These are phyloP conservation scores for Aphelinus atriplicis DNA, from an alignment of 1,140 invertebrate species.

Conservation along the genomic window DNA sequence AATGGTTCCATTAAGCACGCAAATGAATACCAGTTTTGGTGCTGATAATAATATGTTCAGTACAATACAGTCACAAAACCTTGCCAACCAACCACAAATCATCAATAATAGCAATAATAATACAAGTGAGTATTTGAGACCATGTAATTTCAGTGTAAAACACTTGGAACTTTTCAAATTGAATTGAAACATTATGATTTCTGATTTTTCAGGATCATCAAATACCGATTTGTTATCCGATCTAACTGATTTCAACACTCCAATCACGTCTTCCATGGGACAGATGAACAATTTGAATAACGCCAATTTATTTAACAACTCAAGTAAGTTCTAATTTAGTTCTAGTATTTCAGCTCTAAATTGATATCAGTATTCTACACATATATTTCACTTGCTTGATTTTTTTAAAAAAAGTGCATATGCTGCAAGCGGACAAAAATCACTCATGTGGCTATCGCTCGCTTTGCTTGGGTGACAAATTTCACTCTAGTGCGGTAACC, in stretches of 20 bases:
- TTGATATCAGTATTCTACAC: no score
- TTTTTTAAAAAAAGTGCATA: background rate
- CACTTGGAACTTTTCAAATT: background rate
- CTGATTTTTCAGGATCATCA: constrained; percentile 46
- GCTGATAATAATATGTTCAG: constrained; percentile 54
- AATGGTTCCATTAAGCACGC: constrained; percentile 41
- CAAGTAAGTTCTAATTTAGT: constrained; percentile 50
- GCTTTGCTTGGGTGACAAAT: no score
- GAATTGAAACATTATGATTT: constrained; percentile 16
- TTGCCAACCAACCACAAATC: constrained; percentile 46
- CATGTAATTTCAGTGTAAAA: background rate
- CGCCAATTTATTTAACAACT: constrained; percentile 54
- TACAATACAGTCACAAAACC: constrained; percentile 46
- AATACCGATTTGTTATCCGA: constrained; percentile 71
- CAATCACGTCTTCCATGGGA: constrained; percentile 48
- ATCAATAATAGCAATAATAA: constrained; percentile 56
- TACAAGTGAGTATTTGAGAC: constrained; percentile 46
- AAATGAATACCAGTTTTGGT: constrained; percentile 9
- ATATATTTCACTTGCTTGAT: no score
- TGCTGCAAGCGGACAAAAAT: background rate
- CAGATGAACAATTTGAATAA: constrained; percentile 55
- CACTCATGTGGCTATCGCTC: background rate
- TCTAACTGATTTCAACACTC: constrained; percentile 61
- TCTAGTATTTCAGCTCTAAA: no score
- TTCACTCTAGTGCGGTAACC: no score